Evolutionary conservation across 2,113 vertebrate genomes (phyloP), one percentile per base, ranked within the genome.

Genomic region (Scomber japonicus): DNA sequence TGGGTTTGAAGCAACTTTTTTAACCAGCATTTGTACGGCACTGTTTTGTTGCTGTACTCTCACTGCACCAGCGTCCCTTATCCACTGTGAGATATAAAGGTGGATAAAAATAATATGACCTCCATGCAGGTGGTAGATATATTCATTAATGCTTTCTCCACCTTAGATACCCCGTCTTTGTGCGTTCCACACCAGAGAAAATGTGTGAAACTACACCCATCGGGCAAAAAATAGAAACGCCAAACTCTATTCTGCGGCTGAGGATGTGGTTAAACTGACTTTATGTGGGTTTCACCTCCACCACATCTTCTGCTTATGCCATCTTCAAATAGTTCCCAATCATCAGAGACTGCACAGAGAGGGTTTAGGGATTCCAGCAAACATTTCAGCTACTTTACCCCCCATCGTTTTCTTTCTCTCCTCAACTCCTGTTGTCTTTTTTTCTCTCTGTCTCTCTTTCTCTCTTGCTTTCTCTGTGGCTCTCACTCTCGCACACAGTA

Each of bases 1-100:
- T 83, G 73, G 62, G 71, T 71, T 84, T 86, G 66, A 86, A 82
- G 70, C 84, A 90, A 93, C 82, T 87, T 92, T 86, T 87, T 77
- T 70, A 78, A 61, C 57, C 75, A 53, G 16, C 24, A 5, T 68
- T 27, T 31, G 69, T 72, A 57, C 64, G 71, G 70, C 71, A 81
- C 71, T 71, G 62, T 55, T 64, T 35, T 35, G 31, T 17, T 62
- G 56, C 71, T 74, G 66, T 74, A 56, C 70, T 68, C 70, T 68
- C 51, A 4, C 54, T 35, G 24, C 68, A 51, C 40, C 35, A 45
- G 9, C 69, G 46, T 60, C 61, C 46, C 44, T 50, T 13, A 62
- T 17, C 1, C 27, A 67, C 45, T 59, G 0, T 16, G 2, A 71
- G 44, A 67, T 40, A 30, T 27, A 60, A 71, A 48, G n/a, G 50